Conservation (phyloP, 2,113 vertebrate species). For the Peromyscus californicus region DNA sequence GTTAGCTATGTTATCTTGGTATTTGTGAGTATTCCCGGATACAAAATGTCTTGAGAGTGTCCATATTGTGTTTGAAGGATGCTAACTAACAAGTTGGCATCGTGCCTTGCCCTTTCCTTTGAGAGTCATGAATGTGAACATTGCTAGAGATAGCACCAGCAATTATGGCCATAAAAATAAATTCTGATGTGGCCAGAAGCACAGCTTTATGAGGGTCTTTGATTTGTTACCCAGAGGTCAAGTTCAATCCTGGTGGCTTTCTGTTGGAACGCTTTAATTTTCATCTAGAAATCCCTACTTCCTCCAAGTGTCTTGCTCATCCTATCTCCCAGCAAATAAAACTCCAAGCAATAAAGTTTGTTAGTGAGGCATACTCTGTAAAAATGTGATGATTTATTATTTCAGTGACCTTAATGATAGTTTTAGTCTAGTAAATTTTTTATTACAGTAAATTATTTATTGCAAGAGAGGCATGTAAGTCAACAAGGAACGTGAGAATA, state of each 20-base stretch:
- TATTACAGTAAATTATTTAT: constrained; percentile 88
- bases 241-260: constrained; percentile 75
- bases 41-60: neutral
- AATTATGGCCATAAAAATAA: constrained; percentile 79
- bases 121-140: constrained; percentile 57
- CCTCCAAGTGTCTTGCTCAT: constrained; percentile 59
- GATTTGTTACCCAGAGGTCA: constrained; percentile 85
- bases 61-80: constrained; percentile 48
- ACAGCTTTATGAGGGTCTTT: constrained; percentile 80
- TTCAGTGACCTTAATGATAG: constrained; percentile 85
- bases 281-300: constrained; percentile 83
- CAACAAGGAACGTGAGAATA: constrained; percentile 80
- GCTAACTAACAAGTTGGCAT: constrained; percentile 30
- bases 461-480: constrained; percentile 80
- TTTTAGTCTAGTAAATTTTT: constrained; percentile 87
- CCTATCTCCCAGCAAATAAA: constrained; percentile 79
- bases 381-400: constrained; percentile 88
- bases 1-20: neutral
- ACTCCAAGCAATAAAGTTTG: constrained; percentile 82
- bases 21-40: neutral
- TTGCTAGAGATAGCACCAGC: constrained; percentile 77
- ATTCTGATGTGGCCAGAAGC: constrained; percentile 80
- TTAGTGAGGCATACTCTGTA: constrained; percentile 83
- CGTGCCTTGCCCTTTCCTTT: constrained; percentile 43
- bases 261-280: constrained; percentile 85